Evolutionary conservation across 2,113 vertebrate species (phyloP), one percentile per base, ranked within the genome.

Genomic region (Chloebia gouldiae): DNA sequence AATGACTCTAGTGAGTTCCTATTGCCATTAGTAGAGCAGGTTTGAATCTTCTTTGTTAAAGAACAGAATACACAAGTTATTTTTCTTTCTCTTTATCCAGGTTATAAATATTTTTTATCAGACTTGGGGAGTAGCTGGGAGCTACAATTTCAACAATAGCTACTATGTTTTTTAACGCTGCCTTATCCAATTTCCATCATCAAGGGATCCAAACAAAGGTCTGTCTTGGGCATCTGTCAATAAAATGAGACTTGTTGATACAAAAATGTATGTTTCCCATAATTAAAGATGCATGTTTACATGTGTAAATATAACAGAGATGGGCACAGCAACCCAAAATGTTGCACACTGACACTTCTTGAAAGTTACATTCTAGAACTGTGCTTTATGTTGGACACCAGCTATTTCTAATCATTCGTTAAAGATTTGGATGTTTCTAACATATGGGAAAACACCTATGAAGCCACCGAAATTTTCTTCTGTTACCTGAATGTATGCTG

Each of bases 381-480:
- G 3, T 25, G 28, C 7, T 51, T 77, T n/a, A 25, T 61, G 27
- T 20, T 22, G 9, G 47, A 57, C 6, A 65, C 18, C 5, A 39
- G 7, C 23, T 64, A 60, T 47, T 83, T 49, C 21, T 63, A 83
- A 45, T 4, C 4, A 54, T 71, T 63, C 31, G 31, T 51, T 81
- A 47, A 71, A 80, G 4, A 3, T 22, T 50, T 56, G 70, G 11
- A 6, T 47, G 22, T 61, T 61, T 81, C 13, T 39, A 37, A 44
- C 13, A 35, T 10, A 25, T 9, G 20, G 9, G 9, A 70, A 80
- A 63, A 30, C 3, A 4, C 2, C 8, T 19, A 22, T 1, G 3
- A 63, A 15, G 7, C 0, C 16, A 73, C 3, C 5, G 22, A 37
- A 39, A 37, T 37, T 66, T 54, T 25, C 8, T 3, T 21, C 6